Evolutionary conservation across 2,797 vertebrate species (phyloP).

Genomic region (Eremophila alpestris): DNA sequence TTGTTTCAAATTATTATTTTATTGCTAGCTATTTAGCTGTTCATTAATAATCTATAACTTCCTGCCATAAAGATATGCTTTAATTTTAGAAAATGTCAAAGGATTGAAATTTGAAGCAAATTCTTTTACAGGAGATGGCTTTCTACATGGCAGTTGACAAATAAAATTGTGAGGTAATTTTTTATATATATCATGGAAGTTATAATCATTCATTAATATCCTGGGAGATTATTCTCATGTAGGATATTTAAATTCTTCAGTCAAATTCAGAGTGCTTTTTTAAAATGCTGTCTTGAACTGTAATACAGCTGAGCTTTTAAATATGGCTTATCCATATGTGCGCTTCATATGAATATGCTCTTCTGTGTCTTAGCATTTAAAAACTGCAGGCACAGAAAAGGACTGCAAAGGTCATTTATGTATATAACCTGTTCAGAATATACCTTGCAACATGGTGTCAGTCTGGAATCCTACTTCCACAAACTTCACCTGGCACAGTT

Average conservation of each 20-base stretch:
- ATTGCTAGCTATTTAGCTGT: constrained; percentile 25
- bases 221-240: background rate
- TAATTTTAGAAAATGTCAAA: constrained; percentile 50
- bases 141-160: constrained; percentile 17
- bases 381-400: background rate
- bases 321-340: background rate
- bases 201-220: background rate
- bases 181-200: background rate
- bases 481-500: background rate
- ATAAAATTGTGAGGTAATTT: background rate
- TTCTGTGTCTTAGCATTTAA: constrained; percentile 5
- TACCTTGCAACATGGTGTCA: background rate
- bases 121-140: background rate
- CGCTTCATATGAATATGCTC: background rate
- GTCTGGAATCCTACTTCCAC: background rate
- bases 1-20: constrained; percentile 45
- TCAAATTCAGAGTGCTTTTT: background rate
- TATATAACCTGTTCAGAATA: background rate
- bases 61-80: constrained; percentile 18
- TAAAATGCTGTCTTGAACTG: background rate
- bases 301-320: background rate
- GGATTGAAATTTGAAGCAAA: constrained; percentile 16
- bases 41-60: constrained; percentile 54
- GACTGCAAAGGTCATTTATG: background rate
- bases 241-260: constrained; percentile 6